These are phyloP conservation scores for Chalcis sispes DNA, from an alignment of 2,888 invertebrate species.

Conservation along the genomic window DNA sequence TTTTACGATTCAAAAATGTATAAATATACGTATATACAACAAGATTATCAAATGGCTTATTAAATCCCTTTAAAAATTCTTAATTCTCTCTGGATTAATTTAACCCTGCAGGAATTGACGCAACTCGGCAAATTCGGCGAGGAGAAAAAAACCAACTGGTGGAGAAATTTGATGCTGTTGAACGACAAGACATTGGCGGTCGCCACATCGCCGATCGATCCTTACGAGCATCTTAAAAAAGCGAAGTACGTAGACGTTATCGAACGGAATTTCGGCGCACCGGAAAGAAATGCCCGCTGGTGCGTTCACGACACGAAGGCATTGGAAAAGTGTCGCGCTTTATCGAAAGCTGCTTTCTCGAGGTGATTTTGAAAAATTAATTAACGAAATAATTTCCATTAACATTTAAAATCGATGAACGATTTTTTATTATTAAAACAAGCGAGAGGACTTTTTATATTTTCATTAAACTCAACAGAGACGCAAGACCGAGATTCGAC, in stretches of 20 bases:
- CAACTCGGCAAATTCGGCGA: slow-evolving; percentile 72
- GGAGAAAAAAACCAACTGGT: slow-evolving; percentile 75
- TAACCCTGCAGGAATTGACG: slow-evolving; percentile 70
- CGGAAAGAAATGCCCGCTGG: slow-evolving; percentile 80
- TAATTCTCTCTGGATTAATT: no score
- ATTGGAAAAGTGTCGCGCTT: slow-evolving; percentile 84
- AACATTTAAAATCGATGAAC: not conserved
- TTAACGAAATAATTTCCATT: no score
- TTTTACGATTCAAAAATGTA: no score
- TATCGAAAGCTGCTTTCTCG: slow-evolving; percentile 85
- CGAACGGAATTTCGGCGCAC: slow-evolving; percentile 84
- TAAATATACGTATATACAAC: no score
- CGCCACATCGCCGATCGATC: slow-evolving; percentile 81
- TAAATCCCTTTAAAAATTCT: no score
- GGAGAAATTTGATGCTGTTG: slow-evolving; percentile 78
- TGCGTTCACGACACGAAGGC: slow-evolving; percentile 84
- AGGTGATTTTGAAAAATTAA: slow-evolving; percentile 62
- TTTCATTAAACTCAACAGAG: slow-evolving; percentile 76
- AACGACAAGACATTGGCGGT: slow-evolving; percentile 82
- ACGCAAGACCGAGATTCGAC: slow-evolving; percentile 87
- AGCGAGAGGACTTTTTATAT: no score
- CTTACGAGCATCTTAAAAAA: slow-evolving; percentile 80
- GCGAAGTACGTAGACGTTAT: slow-evolving; percentile 84
- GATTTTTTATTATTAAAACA: not conserved
- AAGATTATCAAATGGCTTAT: no score